phyloP scores from a whole-genome alignment of 2,797 vertebrate genomes.

The Labroides dimidiatus region DNA sequence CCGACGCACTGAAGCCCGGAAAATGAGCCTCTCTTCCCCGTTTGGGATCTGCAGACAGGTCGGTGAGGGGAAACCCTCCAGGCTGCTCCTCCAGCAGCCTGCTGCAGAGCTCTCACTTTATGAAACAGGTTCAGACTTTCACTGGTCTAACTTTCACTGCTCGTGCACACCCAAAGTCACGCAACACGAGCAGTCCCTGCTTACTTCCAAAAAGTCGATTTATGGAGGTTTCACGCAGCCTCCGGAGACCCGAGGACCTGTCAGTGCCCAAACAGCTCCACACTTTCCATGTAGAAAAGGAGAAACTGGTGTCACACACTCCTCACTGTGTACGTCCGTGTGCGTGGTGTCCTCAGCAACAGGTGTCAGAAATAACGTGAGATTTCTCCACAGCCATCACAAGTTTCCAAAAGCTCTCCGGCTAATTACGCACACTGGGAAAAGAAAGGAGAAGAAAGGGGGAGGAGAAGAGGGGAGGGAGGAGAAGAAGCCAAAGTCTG shows the following conservation, averaged over 20 bases:
- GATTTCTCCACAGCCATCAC: conserved; percentile 49
- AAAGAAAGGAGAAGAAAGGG: neutral
- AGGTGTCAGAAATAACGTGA: conserved; percentile 70
- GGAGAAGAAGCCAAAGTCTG: conserved; percentile 25
- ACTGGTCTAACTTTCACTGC: conserved; percentile 1
- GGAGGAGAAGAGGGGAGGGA: conserved; percentile 1
- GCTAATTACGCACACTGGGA: conserved; percentile 42
- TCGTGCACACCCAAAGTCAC: conserved; percentile 3
- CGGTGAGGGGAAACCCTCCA: conserved; percentile 15
- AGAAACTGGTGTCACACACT: neutral
- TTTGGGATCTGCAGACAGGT: conserved; percentile 9
- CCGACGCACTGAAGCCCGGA: conserved; percentile 35
- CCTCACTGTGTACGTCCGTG: neutral
- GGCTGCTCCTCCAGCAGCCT: conserved; percentile 6
- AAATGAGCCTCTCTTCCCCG: conserved; percentile 39
- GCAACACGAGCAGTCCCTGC: conserved; percentile 8
- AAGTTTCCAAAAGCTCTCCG: conserved; percentile 57
- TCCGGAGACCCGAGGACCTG: conserved; percentile 26
- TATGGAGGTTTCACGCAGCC: conserved; percentile 3
- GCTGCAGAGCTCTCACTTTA: neutral
- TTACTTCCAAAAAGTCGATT: conserved; percentile 12
- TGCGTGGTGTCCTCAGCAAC: conserved; percentile 58
- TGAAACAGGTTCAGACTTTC: neutral
- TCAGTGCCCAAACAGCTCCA: conserved; percentile 11
- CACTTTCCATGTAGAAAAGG: neutral